Percentiles rank a stretch among this genome's conserved stretches.
Conservation (phyloP, 2,888 invertebrate species). For the Esperia sulphurella region DNA sequence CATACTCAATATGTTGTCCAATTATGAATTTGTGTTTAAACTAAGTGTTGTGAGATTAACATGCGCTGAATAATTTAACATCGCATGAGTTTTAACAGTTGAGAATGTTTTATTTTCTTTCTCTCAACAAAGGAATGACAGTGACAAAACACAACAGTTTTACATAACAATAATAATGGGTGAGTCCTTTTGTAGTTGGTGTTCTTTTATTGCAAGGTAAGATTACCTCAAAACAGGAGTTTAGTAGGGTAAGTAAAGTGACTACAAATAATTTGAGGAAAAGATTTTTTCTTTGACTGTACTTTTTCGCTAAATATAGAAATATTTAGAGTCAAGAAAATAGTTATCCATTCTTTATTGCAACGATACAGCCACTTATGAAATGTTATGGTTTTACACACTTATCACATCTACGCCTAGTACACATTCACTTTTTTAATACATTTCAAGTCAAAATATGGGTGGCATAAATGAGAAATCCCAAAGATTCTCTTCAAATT, state of each 20-base stretch:
- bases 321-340: not conserved
- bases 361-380: not conserved
- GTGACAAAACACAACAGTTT: conserved; percentile 1
- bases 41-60: not conserved
- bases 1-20: not conserved
- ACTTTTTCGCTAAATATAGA: conserved; percentile 1
- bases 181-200: not conserved
- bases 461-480: not conserved
- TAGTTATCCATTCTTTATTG: not conserved
- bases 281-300: conserved; percentile 3
- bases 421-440: conserved; percentile 7
- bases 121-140: not conserved
- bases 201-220: conserved; percentile 3
- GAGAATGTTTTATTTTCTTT: not conserved
- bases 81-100: not conserved
- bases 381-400: not conserved
- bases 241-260: conserved; percentile 6
- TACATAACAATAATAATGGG: conserved; percentile 1
- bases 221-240: conserved; percentile 2
- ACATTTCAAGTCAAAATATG: conserved; percentile 6
- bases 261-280: conserved; percentile 3
- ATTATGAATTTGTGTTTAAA: not conserved
- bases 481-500: not conserved
- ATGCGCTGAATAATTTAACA: not conserved
- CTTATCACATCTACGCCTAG: not conserved